Percentiles rank a stretch among this genome's conserved stretches.
phyloP scores from a whole-genome alignment of 2,797 vertebrate genomes.

The Distichodus sexfasciatus region DNA sequence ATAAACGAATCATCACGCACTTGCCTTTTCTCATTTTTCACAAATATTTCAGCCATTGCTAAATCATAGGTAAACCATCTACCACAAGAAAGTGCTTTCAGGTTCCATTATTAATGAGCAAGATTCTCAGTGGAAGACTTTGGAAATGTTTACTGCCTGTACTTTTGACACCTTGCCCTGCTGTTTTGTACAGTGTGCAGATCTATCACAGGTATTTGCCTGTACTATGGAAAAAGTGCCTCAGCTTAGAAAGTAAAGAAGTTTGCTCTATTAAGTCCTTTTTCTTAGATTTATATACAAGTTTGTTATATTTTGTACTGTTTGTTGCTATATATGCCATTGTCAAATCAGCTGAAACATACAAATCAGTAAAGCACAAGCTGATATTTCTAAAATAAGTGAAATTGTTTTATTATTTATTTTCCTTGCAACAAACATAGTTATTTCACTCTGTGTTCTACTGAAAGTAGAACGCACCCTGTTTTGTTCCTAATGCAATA shows the following conservation, averaged over 20 bases:
- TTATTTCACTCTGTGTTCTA: too few relatives aligned
- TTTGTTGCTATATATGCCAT: not conserved
- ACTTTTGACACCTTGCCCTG: constrained; percentile 15
- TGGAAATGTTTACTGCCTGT: constrained; percentile 16
- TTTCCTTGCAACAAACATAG: too few relatives aligned
- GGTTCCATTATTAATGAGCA: constrained; percentile 9
- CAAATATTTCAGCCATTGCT: too few relatives aligned
- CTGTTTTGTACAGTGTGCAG: constrained; percentile 31
- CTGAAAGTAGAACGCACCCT: too few relatives aligned
- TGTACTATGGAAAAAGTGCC: constrained; percentile 9
- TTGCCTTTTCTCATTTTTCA: too few relatives aligned
- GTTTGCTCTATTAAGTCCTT: constrained; percentile 7
- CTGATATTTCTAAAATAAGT: too few relatives aligned
- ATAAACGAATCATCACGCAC: too few relatives aligned
- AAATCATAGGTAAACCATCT: not conserved
- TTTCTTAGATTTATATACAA: constrained; percentile 6
- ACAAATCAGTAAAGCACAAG: not conserved
- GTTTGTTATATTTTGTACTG: too few relatives aligned
- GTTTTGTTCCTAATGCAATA: too few relatives aligned
- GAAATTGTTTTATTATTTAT: too few relatives aligned
- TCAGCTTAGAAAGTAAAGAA: constrained; percentile 2
- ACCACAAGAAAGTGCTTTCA: not conserved
- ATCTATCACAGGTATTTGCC: constrained; percentile 29
- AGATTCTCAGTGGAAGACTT: constrained; percentile 20
- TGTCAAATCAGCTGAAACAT: not conserved